These are phyloP conservation scores for Zaprionus tsacasi DNA, from an alignment of 1,140 invertebrate genomes.

Conservation along the genomic window DNA sequence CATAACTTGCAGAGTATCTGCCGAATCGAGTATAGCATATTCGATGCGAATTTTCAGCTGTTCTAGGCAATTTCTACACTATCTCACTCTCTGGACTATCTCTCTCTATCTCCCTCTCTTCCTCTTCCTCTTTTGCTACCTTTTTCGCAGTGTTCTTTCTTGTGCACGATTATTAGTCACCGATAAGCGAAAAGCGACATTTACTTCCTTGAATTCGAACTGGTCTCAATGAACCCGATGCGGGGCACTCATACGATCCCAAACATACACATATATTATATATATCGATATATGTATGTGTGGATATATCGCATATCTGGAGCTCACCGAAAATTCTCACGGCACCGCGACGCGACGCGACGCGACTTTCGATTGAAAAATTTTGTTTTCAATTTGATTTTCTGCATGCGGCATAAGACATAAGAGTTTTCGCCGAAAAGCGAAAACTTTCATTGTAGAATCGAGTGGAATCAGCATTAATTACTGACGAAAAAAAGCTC, in stretches of 20 bases:
- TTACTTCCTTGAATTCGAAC: slow-evolving; percentile 77
- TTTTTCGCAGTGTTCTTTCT: slow-evolving; percentile 5
- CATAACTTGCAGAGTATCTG: background rate
- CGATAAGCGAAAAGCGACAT: slow-evolving; percentile 29
- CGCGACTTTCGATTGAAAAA: slow-evolving; percentile 57
- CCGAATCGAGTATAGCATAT: background rate
- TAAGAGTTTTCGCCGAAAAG: slow-evolving; percentile 67
- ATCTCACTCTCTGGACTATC: slow-evolving; percentile 3
- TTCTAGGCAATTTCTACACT: slow-evolving; percentile 31
- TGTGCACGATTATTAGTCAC: slow-evolving; percentile 39
- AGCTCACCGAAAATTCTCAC: slow-evolving; percentile 62
- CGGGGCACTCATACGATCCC: slow-evolving; percentile 20
- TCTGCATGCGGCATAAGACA: slow-evolving; percentile 24
- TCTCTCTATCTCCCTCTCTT: slow-evolving; percentile 4
- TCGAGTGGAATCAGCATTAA: slow-evolving; percentile 60
- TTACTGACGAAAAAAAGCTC: slow-evolving; percentile 12
- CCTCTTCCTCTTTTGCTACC: slow-evolving; percentile 8
- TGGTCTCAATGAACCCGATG: slow-evolving; percentile 61
- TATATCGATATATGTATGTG: background rate
- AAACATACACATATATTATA: background rate
- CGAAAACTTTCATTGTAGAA: slow-evolving; percentile 67
- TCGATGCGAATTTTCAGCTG: slow-evolving; percentile 18
- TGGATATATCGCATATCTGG: slow-evolving; percentile 40
- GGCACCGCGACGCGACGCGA: slow-evolving; percentile 46
- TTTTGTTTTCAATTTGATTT: slow-evolving; percentile 40